A percentile compares a stretch with the other conserved stretches of the same genome.
Evolutionary conservation across 2,113 vertebrate species (phyloP).

Genomic region (Megaceryle maxima): DNA sequence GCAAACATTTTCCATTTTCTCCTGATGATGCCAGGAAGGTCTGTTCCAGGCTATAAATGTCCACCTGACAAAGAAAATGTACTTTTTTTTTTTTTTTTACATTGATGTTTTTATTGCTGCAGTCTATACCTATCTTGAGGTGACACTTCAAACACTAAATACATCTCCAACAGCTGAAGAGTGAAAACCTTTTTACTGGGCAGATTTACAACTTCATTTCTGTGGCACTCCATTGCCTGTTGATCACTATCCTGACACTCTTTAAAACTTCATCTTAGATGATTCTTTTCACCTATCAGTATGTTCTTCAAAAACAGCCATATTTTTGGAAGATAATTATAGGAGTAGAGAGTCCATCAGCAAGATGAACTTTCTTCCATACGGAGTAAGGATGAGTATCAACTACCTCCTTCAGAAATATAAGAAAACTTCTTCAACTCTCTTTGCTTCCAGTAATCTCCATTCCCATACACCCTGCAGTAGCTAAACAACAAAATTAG

Average conservation of each 20-base stretch:
- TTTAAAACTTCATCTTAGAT: not conserved
- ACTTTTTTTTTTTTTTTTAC: not conserved
- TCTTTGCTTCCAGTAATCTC: not conserved
- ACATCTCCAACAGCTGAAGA: not conserved
- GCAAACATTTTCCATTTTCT: not conserved
- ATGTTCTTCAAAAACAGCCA: not conserved
- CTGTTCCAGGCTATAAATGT: not conserved
- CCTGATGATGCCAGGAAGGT: not conserved
- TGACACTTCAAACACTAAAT: not conserved
- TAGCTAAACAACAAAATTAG: not conserved
- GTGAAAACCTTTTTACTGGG: not conserved
- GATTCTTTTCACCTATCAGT: not conserved
- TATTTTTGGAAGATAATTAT: not conserved
- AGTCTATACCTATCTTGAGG: not conserved
- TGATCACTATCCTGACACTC: not conserved
- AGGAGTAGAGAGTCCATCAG: not conserved
- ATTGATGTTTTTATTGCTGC: not conserved
- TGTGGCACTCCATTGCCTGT: not conserved
- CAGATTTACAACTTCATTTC: not conserved
- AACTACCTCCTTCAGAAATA: not conserved
- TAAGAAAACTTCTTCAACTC: not conserved
- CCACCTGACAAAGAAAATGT: not conserved
- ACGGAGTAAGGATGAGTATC: not conserved
- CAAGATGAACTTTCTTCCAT: not conserved
- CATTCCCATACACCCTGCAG: not conserved